Base-by-base conservation (phyloP, 2,888 invertebrate species). In the Chrysomela aeneicollis region DNA sequence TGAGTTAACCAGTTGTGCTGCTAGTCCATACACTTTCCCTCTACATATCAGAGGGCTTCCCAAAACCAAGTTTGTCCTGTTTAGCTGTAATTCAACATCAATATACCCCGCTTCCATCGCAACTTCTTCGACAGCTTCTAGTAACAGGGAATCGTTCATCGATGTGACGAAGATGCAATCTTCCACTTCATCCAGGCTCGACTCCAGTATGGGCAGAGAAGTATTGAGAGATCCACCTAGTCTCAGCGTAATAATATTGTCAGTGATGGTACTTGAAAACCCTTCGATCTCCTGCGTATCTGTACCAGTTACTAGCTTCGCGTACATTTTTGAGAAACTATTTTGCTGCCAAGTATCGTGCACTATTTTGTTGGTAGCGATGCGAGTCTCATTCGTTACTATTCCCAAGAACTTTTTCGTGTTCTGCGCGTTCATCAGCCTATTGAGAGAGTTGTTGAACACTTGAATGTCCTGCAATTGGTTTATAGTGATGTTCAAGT, bases 11-110 rank as follows among this genome's bases (percentile, higher is more conserved):
- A 66, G 51, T 58, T 71, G 68, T 59, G 66, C 68, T 12, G 71
- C 70, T 21, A 74, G 61, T n/a, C 72, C 74, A 49, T 71, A 73
- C 1, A 73, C 63, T 49, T 71, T 69, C 26, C 66, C 52, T 10
- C 71, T 60, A 50, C 74, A 74, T 51, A 74, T 64, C 32, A 74
- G 53, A 0, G 73, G 68, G 62, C 73, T 73, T 0, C 74, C 74
- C 32, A 62, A 22, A 46, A 70, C 55, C 15, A 74, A 50, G 32
- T 61, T 37, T 1, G 64, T 63, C 5, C 54, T 51, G 30, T 66
- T 63, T 26, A 51, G 46, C 15, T 53, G 50, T 9, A 57, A 57
- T 18, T 51, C 57, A 0, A 46, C 22, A 17, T 32, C 55, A 10
- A 59, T 35, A 47, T 59, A 10, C 30, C 61, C 54, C 9, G 52